Evolutionary conservation across 2,888 invertebrate species (phyloP), one percentile per base, ranked within the genome.

Genomic region (Apamea epomidion): DNA sequence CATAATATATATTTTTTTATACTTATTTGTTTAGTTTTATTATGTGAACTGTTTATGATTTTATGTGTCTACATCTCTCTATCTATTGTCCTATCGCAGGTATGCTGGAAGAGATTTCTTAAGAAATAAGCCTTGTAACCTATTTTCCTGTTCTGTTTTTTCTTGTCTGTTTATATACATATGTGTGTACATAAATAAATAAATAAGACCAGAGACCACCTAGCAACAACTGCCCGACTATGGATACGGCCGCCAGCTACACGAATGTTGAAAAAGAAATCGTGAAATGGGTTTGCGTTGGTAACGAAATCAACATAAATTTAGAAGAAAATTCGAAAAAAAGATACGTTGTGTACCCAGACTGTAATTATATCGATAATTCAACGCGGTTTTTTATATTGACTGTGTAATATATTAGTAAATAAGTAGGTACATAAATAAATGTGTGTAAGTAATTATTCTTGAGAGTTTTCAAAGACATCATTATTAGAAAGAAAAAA

Each of bases 221-320:
- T 65, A 65, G 65, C 12, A 37, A 14, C 25, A 65, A 37, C 68
- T 29, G 29, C 81, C 25, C 0, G 87, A 88, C 96, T 96, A 96
- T 94, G 88, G 90, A 95, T 96, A 93, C 84, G 89, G 91, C 91
- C 54, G 87, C 84, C 81, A 88, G 93, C 93, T 91, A 93, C 91
- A 93, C 94, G 93, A 95, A 95, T 94, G 94, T 94, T 95, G 94
- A 96, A 96, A 94, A 95, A 95, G 94, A 95, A 96, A 96, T 95
- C 94, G 94, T 93, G 94, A 95, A 96, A 96, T 96, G 94, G 96
- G 95, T 95, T 95, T 95, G 93, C 94, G 93, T 95, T 94, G 93
- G 96, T 95, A 96, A 95, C 94, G 94, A 94, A 96, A 95, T 96
- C 95, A 95, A 96, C 95, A 96, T 95, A 96, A 95, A 95, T 95